These are phyloP conservation scores for Temnothorax unifasciatus DNA, from an alignment of 2,888 invertebrate genomes.

Conservation along the genomic window DNA sequence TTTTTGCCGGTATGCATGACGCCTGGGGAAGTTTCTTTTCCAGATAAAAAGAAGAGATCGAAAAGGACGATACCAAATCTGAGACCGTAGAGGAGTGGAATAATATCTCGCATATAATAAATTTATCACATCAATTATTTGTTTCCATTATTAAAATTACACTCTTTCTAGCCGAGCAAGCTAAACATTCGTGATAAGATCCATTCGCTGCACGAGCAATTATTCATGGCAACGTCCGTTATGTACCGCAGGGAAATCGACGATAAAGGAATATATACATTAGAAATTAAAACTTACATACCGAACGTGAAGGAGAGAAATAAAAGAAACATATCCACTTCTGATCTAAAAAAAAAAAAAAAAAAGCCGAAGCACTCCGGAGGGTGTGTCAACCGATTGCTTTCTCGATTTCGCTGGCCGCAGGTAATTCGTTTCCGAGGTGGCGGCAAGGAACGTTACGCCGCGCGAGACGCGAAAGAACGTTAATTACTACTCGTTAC, in stretches of 20 bases:
- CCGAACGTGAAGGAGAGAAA: too few relatives aligned
- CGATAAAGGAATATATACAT: background rate
- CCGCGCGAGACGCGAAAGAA: slow-evolving; percentile 57
- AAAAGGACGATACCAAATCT: background rate
- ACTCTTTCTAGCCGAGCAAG: background rate
- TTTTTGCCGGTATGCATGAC: background rate
- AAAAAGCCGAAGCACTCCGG: background rate
- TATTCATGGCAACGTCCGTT: background rate
- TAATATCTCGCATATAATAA: background rate
- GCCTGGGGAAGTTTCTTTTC: background rate
- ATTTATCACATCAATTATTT: background rate
- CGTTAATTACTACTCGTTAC: slow-evolving; percentile 69
- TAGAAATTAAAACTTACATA: background rate
- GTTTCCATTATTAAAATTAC: background rate
- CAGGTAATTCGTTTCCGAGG: slow-evolving; percentile 29
- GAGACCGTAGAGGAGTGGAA: background rate
- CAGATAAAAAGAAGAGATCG: background rate
- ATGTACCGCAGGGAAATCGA: background rate
- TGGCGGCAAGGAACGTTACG: slow-evolving; percentile 53
- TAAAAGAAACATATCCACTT: background rate
- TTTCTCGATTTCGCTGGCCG: background rate
- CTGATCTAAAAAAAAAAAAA: background rate
- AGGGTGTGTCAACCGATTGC: background rate
- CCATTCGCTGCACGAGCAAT: background rate
- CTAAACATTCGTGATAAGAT: background rate